Evolutionary conservation across 2,888 invertebrate species (phyloP).

Genomic region (Phaonia tiefii): DNA sequence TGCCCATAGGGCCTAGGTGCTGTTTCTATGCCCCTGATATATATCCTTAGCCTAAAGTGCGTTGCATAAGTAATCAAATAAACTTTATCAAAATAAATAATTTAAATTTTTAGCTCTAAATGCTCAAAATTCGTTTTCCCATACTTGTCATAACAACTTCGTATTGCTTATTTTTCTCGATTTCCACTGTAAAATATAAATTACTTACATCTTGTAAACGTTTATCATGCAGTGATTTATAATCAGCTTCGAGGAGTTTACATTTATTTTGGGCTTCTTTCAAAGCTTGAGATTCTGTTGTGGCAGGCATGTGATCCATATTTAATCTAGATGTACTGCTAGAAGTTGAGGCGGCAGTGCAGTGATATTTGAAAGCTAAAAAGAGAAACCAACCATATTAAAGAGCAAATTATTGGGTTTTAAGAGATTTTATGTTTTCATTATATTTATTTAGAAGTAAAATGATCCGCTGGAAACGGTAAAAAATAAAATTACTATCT

Average conservation of each 20-base stretch:
- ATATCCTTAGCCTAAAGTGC: too few relatives aligned
- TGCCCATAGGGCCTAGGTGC: too few relatives aligned
- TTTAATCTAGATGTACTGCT: conserved; percentile 57
- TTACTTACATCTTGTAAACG: conserved; percentile 88
- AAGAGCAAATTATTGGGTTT: neutral
- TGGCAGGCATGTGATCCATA: conserved; percentile 75
- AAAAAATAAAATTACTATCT: too few relatives aligned
- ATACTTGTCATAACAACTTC: neutral
- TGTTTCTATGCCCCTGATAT: too few relatives aligned
- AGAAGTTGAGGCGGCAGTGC: conserved; percentile 48
- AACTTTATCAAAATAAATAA: too few relatives aligned
- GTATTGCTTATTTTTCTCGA: too few relatives aligned
- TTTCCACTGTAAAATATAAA: neutral
- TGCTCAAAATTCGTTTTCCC: neutral
- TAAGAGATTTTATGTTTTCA: too few relatives aligned
- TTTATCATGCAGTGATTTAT: conserved; percentile 88
- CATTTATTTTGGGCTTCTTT: conserved; percentile 84
- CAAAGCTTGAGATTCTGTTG: conserved; percentile 77
- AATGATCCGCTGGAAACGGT: too few relatives aligned
- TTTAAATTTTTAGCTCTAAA: too few relatives aligned
- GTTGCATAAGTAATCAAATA: too few relatives aligned
- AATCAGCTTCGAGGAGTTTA: conserved; percentile 87
- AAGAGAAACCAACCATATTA: conserved; percentile 7
- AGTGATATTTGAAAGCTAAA: conserved; percentile 63
- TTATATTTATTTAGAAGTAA: too few relatives aligned